Evolutionary conservation across 2,113 vertebrate genomes (phyloP).

Genomic region (Okapia johnstoni): DNA sequence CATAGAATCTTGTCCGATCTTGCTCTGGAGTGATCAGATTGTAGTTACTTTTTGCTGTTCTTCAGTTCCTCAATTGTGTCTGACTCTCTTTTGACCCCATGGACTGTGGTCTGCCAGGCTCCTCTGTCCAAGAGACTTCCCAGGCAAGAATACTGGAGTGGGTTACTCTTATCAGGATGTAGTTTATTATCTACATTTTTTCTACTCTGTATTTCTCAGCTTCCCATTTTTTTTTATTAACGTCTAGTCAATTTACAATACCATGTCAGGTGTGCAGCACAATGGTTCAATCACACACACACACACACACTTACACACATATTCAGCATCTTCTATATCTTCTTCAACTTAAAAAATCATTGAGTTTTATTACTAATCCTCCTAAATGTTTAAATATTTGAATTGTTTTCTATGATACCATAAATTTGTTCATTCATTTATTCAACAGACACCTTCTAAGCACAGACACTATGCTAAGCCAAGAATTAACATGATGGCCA

Average conservation of each 20-base stretch:
- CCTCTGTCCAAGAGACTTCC: neutral
- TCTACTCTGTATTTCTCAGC: neutral
- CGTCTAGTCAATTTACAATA: neutral
- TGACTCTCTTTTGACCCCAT: neutral
- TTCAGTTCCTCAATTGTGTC: neutral
- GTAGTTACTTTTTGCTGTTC: neutral
- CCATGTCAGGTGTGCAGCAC: neutral
- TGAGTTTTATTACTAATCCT: neutral
- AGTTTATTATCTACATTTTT: neutral
- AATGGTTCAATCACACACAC: neutral
- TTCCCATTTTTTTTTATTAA: neutral
- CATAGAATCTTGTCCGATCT: rapidly evolving
- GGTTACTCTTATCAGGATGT: neutral
- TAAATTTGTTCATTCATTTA: neutral
- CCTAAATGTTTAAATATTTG: neutral
- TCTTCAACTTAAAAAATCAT: neutral
- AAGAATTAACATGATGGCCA: no score
- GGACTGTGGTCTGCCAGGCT: neutral
- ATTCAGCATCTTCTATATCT: neutral
- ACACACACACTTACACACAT: neutral
- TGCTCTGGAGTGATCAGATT: neutral
- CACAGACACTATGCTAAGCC: neutral
- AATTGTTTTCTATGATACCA: neutral
- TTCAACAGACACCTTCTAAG: neutral
- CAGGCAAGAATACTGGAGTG: neutral